Evolutionary conservation across 2,797 vertebrate genomes (phyloP).

Genomic region (Alfaro cultratus): DNA sequence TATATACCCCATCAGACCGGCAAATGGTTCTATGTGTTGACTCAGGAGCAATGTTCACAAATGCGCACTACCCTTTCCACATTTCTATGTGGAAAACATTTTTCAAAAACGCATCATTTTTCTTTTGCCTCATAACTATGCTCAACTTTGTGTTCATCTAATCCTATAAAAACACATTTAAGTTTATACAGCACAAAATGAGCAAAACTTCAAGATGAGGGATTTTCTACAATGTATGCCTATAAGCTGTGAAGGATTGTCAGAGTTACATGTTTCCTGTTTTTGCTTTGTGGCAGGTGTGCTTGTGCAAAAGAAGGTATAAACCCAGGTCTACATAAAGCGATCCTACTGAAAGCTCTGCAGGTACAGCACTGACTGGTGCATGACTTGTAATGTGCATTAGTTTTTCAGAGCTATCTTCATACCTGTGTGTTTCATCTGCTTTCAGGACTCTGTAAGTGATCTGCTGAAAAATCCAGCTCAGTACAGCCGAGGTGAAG

Average conservation of each 20-base stretch:
- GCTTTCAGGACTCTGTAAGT: conserved; percentile 70
- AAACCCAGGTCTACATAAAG: conserved; percentile 53
- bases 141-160: neutral
- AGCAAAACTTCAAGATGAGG: neutral
- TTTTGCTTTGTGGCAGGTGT: conserved; percentile 48
- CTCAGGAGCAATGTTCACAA: neutral
- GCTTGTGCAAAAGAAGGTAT: conserved; percentile 43
- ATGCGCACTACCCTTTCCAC: neutral
- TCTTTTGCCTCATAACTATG: neutral
- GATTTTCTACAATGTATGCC: neutral
- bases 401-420: neutral
- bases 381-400: neutral
- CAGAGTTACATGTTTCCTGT: conserved; percentile 8
- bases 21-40: neutral
- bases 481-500: conserved; percentile 55
- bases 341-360: conserved; percentile 58
- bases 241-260: neutral
- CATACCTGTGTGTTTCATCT: neutral
- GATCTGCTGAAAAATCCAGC: conserved; percentile 46
- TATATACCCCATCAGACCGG: neutral
- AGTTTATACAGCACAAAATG: neutral
- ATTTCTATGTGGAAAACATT: neutral
- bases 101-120: neutral
- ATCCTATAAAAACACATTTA: neutral
- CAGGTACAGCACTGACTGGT: conserved; percentile 60